Evolutionary conservation across 2,888 invertebrate genomes (phyloP).

Genomic region (Harpalus rubripes): DNA sequence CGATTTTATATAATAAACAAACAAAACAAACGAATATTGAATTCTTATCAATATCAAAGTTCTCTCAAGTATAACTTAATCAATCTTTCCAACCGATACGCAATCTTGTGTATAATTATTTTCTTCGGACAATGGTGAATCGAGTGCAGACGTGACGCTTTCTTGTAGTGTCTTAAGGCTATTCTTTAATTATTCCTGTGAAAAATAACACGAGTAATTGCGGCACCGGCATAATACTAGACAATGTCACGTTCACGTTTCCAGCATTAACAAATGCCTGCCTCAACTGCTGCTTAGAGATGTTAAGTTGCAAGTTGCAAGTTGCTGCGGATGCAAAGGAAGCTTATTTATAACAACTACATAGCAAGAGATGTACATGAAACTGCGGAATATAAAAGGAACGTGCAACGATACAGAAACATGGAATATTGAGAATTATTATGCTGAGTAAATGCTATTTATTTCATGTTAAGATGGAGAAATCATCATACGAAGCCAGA

Average conservation of each 20-base stretch:
- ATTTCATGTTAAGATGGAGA: too few relatives aligned
- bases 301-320: slow-evolving; percentile 16
- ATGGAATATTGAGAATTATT: too few relatives aligned
- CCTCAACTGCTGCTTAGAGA: slow-evolving; percentile 12
- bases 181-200: slow-evolving; percentile 57
- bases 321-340: slow-evolving; percentile 12
- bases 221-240: slow-evolving; percentile 16
- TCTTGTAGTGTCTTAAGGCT: slow-evolving; percentile 23
- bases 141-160: slow-evolving; percentile 35
- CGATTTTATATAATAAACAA: too few relatives aligned
- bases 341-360: slow-evolving; percentile 20
- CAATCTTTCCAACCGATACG: neutral
- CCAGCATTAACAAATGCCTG: slow-evolving; percentile 57
- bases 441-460: too few relatives aligned
- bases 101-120: neutral
- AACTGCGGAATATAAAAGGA: too few relatives aligned
- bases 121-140: neutral
- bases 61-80: neutral
- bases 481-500: too few relatives aligned
- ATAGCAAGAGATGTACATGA: too few relatives aligned
- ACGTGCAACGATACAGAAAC: too few relatives aligned
- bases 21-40: too few relatives aligned
- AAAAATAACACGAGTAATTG: slow-evolving; percentile 58
- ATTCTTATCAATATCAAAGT: neutral
- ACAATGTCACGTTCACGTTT: slow-evolving; percentile 65